These are phyloP conservation scores for Heteromormyrus szaboi DNA, from an alignment of 2,797 vertebrate genomes.

Conservation along the genomic window DNA sequence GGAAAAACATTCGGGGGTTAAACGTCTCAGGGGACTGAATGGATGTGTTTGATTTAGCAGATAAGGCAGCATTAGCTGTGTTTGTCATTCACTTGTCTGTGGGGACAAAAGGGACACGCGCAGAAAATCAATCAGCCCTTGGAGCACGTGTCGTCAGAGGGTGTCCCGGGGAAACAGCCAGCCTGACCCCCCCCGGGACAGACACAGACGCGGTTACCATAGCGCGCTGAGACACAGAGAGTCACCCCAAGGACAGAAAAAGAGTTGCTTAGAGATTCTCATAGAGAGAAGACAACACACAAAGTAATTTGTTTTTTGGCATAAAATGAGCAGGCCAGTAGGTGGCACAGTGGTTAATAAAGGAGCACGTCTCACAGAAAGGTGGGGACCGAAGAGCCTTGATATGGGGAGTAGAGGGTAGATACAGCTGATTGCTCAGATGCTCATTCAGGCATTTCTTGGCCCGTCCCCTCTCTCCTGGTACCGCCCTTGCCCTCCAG, in stretches of 20 bases:
- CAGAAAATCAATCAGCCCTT: neutral
- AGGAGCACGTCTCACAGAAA: neutral
- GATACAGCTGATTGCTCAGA: neutral
- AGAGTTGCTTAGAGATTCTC: neutral
- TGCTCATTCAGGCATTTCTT: neutral
- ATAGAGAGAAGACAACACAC: neutral
- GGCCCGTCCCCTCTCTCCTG: neutral
- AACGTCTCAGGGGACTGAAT: neutral
- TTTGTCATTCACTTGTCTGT: neutral
- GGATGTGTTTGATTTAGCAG: neutral
- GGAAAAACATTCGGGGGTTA: neutral
- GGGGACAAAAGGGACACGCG: neutral
- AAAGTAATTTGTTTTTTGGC: neutral
- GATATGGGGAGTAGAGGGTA: neutral
- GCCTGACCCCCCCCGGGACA: neutral
- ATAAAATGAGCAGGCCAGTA: neutral
- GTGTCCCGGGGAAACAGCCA: neutral
- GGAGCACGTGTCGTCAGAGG: neutral
- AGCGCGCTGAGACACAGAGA: neutral
- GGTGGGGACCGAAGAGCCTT: neutral
- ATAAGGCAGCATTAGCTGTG: neutral
- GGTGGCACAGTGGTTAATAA: neutral
- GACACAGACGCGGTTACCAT: neutral
- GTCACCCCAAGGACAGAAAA: neutral
- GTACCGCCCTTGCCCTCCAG: neutral